Evolutionary conservation across 1,140 invertebrate genomes (phyloP).

Genomic region (Zaprionus africanus): DNA sequence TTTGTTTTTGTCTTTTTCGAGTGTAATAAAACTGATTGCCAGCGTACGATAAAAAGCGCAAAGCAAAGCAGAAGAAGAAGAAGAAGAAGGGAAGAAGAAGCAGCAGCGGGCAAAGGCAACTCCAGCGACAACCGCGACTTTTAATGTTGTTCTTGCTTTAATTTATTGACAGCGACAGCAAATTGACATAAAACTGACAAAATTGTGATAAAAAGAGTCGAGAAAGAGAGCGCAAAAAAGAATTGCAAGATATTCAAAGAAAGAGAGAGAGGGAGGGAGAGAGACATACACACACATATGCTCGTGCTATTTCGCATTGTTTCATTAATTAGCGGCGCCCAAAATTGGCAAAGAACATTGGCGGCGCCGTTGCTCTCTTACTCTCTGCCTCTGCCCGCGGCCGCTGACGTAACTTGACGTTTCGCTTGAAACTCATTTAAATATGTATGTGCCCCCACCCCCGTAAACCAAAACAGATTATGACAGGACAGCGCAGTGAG

Average conservation of each 20-base stretch:
- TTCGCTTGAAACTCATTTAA: conserved; percentile 61
- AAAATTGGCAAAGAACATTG: conserved; percentile 55
- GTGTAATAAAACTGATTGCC: conserved; percentile 51
- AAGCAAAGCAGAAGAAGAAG: too few species aligned
- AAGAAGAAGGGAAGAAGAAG: background rate
- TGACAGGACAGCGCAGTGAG: conserved; percentile 31
- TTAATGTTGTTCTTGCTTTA: conserved; percentile 41
- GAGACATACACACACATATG: background rate
- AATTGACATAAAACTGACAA: conserved; percentile 55
- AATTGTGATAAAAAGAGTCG: conserved; percentile 37
- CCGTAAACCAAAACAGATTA: conserved; percentile 45
- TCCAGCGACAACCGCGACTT: conserved; percentile 37
- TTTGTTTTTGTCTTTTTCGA: conserved; percentile 9
- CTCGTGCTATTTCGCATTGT: conserved; percentile 44
- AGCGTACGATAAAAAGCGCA: conserved; percentile 33
- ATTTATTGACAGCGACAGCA: conserved; percentile 51
- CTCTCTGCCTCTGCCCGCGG: background rate
- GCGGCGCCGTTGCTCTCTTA: conserved; percentile 19
- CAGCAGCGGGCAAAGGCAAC: conserved; percentile 1
- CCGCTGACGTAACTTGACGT: conserved; percentile 51
- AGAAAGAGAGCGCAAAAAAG: background rate
- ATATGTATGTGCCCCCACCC: conserved; percentile 23
- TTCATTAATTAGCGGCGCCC: conserved; percentile 51
- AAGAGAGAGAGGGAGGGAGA: too few species aligned
- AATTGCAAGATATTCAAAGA: conserved; percentile 10